Percentiles rank a stretch among this genome's conserved stretches.
Conservation (phyloP, 2,888 invertebrate species). For the Pandemis heparana region DNA sequence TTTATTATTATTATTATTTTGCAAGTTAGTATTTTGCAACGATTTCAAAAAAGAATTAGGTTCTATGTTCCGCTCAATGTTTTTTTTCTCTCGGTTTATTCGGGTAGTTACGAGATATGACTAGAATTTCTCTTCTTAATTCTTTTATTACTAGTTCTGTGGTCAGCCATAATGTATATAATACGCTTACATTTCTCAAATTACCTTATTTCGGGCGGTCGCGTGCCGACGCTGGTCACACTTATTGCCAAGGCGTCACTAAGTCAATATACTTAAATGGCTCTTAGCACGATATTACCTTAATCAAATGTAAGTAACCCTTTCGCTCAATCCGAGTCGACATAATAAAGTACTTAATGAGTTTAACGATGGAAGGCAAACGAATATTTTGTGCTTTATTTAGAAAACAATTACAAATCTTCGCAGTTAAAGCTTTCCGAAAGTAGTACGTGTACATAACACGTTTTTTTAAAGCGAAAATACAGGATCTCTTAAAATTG, state of each 20-base stretch:
- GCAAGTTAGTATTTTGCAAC: no score
- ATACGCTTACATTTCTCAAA: not conserved
- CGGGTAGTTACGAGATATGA: no score
- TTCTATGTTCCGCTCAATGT: no score
- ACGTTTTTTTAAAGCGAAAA: no score
- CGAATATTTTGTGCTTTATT: not conserved
- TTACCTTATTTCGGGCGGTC: constrained; percentile 18
- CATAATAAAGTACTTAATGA: constrained; percentile 4
- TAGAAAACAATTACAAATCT: not conserved
- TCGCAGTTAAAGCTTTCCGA: no score
- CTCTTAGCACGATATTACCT: constrained; percentile 33
- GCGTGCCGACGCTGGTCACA: constrained; percentile 29
- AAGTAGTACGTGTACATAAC: no score
- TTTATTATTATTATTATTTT: no score
- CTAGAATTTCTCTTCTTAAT: no score
- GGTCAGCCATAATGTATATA: not conserved
- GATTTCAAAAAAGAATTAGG: no score
- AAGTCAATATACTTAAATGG: constrained; percentile 39
- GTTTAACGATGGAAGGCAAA: not conserved
- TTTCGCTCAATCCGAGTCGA: not conserved
- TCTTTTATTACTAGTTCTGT: no score
- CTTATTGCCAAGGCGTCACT: constrained; percentile 28
- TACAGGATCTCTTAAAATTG: no score
- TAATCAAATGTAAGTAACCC: constrained; percentile 24
- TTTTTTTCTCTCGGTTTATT: no score